Base-by-base conservation (phyloP, 1,140 invertebrate species). In the Leptonema lineaticorne region DNA sequence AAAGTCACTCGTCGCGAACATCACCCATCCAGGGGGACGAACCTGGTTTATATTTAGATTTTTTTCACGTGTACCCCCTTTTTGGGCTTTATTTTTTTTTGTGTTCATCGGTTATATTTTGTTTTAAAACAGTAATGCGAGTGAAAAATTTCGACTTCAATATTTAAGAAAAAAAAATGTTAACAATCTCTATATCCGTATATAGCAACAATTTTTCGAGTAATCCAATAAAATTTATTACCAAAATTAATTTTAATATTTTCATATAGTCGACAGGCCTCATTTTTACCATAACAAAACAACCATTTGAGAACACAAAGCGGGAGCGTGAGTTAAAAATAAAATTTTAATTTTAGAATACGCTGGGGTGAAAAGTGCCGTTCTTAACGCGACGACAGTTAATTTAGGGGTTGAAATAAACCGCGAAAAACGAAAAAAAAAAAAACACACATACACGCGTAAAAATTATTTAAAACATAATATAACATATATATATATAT, bases 1-100 rank as follows among this genome's bases (percentile, higher is more conserved):
- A 53, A 53, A 53, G 50, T 53, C 50, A 53, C 50, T 53, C 50
- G 50, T 53, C 50, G 50, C 22, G 50, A 53, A 22, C n/a, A n/a
- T n/a, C n/a, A 24, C 50, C 8, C 50, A 22, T 26, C 24, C 50
- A 24, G 50, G 50, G 37, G 50, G 50, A 53, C 50, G n/a, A n/a
- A 41, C 20, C 2, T 24, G 50, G 50, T 53, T 53, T 48, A 48
- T 48, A 48, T 48, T 48, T 48, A 48, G 46, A 48, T n/a, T n/a
- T n/a, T n/a, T n/a, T n/a, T n/a, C n/a, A n/a, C n/a, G n/a, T n/a
- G n/a, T n/a, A n/a, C n/a, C n/a, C n/a, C n/a, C n/a, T n/a, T n/a
- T n/a, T n/a, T n/a, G n/a, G n/a, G n/a, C n/a, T n/a, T n/a, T n/a
- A n/a, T n/a, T n/a, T n/a, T n/a, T n/a, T n/a, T n/a, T n/a, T n/a